Conservation (phyloP, 1,140 invertebrate genomes). For the Lucilia sericata region DNA sequence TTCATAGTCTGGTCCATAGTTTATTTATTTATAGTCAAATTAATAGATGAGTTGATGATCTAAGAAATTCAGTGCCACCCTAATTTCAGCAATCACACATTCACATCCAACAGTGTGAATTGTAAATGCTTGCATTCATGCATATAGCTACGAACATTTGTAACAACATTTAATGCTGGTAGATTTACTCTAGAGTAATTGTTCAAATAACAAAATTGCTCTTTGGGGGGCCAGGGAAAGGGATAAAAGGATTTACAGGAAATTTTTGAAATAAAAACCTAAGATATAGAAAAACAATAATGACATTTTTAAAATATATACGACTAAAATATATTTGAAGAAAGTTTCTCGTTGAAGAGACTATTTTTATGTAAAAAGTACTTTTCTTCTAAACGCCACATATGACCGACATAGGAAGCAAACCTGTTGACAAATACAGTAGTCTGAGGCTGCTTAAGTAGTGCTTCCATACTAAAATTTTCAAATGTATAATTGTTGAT, state of each 20-base stretch:
- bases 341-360: too few species aligned
- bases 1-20: too few species aligned
- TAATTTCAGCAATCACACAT: neutral
- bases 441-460: too few species aligned
- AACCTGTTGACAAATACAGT: too few species aligned
- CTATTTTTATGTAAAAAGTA: too few species aligned
- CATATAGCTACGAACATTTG: neutral
- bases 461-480: neutral
- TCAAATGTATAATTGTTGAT: conserved; percentile 29
- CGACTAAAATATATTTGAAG: too few species aligned
- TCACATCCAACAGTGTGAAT: neutral
- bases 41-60: too few species aligned
- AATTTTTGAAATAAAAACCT: neutral
- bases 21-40: too few species aligned
- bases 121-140: neutral
- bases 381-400: too few species aligned
- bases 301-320: too few species aligned
- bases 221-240: neutral
- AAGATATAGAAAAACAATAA: neutral
- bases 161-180: conserved; percentile 29
- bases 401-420: too few species aligned
- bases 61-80: neutral
- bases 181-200: conserved; percentile 27
- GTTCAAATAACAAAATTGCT: conserved; percentile 21
- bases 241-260: neutral